A percentile compares a stretch with the other conserved stretches of the same genome.
Evolutionary conservation across 2,113 vertebrate species (phyloP).

Genomic region (Cyanocitta stelleri): DNA sequence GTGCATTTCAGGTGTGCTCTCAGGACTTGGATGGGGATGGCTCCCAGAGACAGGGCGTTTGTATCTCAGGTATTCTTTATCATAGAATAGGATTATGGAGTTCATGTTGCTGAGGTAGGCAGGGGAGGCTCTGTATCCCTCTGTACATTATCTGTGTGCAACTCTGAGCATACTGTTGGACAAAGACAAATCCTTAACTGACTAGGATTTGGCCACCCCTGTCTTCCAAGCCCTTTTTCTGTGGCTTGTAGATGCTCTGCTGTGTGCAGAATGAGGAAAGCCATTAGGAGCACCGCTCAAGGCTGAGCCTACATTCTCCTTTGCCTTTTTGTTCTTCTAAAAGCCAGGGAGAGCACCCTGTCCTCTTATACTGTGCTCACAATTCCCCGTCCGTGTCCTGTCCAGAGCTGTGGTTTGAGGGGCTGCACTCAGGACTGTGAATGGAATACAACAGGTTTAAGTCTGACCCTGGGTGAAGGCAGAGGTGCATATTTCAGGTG

Average conservation of each 20-base stretch:
- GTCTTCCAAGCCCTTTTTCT: neutral
- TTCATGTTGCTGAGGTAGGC: neutral
- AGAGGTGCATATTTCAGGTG: neutral
- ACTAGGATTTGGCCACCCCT: neutral
- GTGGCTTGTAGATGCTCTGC: neutral
- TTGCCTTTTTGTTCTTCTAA: neutral
- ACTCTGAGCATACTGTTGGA: neutral
- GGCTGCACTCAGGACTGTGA: neutral
- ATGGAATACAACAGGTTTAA: neutral
- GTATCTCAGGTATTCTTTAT: neutral
- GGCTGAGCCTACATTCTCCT: neutral
- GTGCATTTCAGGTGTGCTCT: conserved; percentile 38
- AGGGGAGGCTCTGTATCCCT: neutral
- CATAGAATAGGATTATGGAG: neutral
- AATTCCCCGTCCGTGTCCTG: neutral
- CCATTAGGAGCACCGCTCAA: neutral
- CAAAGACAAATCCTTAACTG: neutral
- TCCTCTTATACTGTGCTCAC: neutral
- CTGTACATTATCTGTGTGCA: neutral
- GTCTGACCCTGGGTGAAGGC: neutral
- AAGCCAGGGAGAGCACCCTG: neutral
- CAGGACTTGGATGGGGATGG: neutral
- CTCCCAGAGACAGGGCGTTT: neutral
- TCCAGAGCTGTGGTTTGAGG: neutral
- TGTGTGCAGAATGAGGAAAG: neutral